These are phyloP conservation scores for Aeoliscus strigatus DNA, from an alignment of 2,797 vertebrate genomes.

Conservation along the genomic window DNA sequence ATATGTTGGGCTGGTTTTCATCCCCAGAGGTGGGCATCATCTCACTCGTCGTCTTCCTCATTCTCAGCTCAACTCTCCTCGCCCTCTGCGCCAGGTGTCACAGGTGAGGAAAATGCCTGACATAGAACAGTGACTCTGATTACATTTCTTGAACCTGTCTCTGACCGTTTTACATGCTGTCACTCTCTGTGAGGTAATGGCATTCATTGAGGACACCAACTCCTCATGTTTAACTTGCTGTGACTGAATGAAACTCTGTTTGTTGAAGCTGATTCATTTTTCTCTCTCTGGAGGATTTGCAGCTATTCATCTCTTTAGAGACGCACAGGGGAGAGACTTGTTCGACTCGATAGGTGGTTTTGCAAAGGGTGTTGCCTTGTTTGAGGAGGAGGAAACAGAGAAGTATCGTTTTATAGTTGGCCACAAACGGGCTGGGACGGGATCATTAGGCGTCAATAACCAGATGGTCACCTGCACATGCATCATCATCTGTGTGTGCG, in stretches of 20 bases:
- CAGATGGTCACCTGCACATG: not conserved
- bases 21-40: constrained; percentile 57
- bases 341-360: constrained; percentile 43
- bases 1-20: constrained; percentile 26
- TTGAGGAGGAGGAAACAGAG: constrained; percentile 8
- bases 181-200: no score
- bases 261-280: constrained; percentile 16
- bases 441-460: not conserved
- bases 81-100: constrained; percentile 57
- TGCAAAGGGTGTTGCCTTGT: constrained; percentile 45
- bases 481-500: not conserved
- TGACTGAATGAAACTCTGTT: no score
- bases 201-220: no score
- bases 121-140: not conserved
- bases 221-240: no score
- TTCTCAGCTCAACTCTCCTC: constrained; percentile 54
- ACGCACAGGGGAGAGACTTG: constrained; percentile 32
- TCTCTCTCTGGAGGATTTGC: not conserved
- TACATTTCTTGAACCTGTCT: no score
- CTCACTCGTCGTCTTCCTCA: constrained; percentile 55
- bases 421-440: constrained; percentile 8
- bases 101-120: constrained; percentile 42
- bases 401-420: not conserved
- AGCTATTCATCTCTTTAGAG: constrained; percentile 6
- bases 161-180: no score